Percentiles rank a stretch among this genome's conserved stretches.
Evolutionary conservation across 2,888 invertebrate species (phyloP).

Genomic region (Athalia cordata): DNA sequence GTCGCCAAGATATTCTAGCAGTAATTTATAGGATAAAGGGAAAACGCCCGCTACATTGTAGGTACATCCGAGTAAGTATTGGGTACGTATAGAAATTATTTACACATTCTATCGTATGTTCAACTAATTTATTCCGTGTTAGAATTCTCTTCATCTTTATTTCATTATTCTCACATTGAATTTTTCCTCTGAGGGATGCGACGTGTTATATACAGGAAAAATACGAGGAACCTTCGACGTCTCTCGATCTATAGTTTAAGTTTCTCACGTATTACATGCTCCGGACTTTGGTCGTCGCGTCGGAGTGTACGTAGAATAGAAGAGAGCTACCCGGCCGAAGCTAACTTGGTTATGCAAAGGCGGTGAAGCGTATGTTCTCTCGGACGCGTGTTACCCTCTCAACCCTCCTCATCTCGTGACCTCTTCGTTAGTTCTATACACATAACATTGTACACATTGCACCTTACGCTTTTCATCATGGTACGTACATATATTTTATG

Average conservation of each 20-base stretch:
- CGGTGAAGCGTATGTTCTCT: slow-evolving; percentile 32
- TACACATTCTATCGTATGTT: no score
- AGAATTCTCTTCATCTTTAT: no score
- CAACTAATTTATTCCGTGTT: no score
- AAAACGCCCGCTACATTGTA: no score
- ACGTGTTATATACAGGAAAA: not conserved
- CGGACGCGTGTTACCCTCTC: slow-evolving; percentile 31
- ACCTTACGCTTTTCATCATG: slow-evolving; percentile 3
- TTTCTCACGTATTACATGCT: not conserved
- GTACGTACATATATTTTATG: not conserved
- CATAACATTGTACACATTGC: slow-evolving; percentile 7
- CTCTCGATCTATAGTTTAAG: not conserved
- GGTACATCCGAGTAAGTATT: no score
- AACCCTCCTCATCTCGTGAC: slow-evolving; percentile 6
- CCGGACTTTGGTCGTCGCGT: not conserved
- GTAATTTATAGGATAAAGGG: no score
- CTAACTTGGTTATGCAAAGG: slow-evolving; percentile 42
- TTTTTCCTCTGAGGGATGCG: no score
- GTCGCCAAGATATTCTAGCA: not conserved
- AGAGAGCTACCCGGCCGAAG: slow-evolving; percentile 24
- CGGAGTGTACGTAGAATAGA: slow-evolving; percentile 6
- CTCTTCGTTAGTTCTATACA: slow-evolving; percentile 21
- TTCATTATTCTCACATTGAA: no score
- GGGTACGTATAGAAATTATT: no score
- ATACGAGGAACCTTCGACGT: not conserved